A percentile compares a stretch with the other conserved stretches of the same genome.
These are phyloP conservation scores for Protosalanx chinensis DNA, from an alignment of 2,797 vertebrate species.

Conservation along the genomic window DNA sequence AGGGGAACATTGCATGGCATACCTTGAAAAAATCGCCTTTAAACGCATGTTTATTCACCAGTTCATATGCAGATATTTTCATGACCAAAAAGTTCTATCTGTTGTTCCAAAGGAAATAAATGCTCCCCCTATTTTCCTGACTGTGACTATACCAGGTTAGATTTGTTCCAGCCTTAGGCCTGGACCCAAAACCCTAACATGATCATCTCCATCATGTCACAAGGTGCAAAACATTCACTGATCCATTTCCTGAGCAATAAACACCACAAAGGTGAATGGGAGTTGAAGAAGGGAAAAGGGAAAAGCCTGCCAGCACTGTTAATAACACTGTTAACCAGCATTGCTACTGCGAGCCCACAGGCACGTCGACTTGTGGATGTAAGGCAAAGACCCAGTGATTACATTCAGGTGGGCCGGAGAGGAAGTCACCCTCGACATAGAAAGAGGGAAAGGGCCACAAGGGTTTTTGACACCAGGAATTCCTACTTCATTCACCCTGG, in stretches of 20 bases:
- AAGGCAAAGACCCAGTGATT: constrained; percentile 24
- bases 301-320: not conserved
- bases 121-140: not conserved
- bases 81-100: no score
- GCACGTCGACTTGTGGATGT: constrained; percentile 24
- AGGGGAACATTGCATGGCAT: constrained; percentile 36
- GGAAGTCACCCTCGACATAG: constrained; percentile 22
- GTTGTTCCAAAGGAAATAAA: no score
- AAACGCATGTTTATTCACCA: no score
- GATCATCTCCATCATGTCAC: constrained; percentile 24
- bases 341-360: constrained; percentile 16
- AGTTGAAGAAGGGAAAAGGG: not conserved
- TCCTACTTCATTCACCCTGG: constrained; percentile 34
- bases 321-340: not conserved
- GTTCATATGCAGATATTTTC: no score
- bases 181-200: not conserved
- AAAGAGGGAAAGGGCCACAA: constrained; percentile 34
- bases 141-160: not conserved
- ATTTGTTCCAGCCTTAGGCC: not conserved
- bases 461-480: constrained; percentile 54
- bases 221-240: constrained; percentile 47
- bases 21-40: not conserved
- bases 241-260: constrained; percentile 49
- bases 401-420: constrained; percentile 16
- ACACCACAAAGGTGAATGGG: constrained; percentile 29